Base-by-base conservation (phyloP, 2,797 vertebrate species). In the Coranthus polyacanthus region DNA sequence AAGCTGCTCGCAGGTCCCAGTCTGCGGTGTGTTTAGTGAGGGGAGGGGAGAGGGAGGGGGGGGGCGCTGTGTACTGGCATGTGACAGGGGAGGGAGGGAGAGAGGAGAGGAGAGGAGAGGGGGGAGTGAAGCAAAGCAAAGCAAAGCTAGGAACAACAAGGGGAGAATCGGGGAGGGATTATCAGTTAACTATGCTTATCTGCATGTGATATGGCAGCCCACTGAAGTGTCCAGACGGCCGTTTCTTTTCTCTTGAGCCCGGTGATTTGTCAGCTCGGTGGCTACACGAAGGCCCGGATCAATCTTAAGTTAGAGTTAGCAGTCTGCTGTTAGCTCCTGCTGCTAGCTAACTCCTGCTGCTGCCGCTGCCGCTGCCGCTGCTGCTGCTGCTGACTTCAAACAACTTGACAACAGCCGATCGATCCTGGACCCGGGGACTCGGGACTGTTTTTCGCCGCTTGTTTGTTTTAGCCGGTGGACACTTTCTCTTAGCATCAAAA, bases 351-450 rank as follows among this genome's bases (percentile, higher is more conserved):
- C 75, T 79, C 73, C 62, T 37, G 78, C 76, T 29, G n/a, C n/a
- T n/a, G n/a, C n/a, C n/a, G n/a, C n/a, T n/a, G n/a, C n/a, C n/a
- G n/a, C n/a, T n/a, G n/a, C n/a, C n/a, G n/a, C n/a, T n/a, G n/a
- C n/a, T n/a, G n/a, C n/a, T n/a, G n/a, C 13, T 81, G 74, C 24
- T 47, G 44, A 81, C 79, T 89, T 78, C 78, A 39, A 52, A 75
- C 85, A 63, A 89, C 85, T 92, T 92, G 90, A 90, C 89, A 92
- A 71, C 88, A 88, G 72, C 69, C 53, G 78, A 81, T 81, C 85
- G 69, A 82, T 78, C 79, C 64, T 1, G 81, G 75, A 76, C 75
- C 0, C n/a, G n/a, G n/a, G 56, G 80, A 73, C 49, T 43, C 34
- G 13, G 37, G 34, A 3, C 66, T 24, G 63, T 12, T 47, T n/a